These are phyloP conservation scores for Hemistola chrysoprasaria DNA, from an alignment of 2,888 invertebrate species.

Conservation along the genomic window DNA sequence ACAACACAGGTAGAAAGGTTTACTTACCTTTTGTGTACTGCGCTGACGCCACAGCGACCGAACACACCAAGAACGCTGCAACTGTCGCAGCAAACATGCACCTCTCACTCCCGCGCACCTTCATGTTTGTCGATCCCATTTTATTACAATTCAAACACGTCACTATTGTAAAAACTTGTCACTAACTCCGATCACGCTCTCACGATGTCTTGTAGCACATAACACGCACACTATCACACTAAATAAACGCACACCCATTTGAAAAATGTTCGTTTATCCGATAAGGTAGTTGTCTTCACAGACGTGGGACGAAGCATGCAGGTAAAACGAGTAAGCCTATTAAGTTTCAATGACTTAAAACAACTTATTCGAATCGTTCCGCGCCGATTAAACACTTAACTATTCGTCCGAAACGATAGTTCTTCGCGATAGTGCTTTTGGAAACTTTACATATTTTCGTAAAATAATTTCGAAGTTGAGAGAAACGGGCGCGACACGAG, in stretches of 20 bases:
- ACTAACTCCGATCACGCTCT: conserved; percentile 61
- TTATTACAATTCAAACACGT: conserved; percentile 64
- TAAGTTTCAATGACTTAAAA: conserved; percentile 76
- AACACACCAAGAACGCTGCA: conserved; percentile 62
- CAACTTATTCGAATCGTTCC: conserved; percentile 58
- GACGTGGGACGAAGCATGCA: conserved; percentile 77
- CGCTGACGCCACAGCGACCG: conserved; percentile 67
- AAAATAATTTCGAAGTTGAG: conserved; percentile 74
- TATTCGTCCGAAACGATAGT: conserved; percentile 52
- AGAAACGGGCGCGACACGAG: conserved; percentile 53
- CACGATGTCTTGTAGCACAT: conserved; percentile 68
- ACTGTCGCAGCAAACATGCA: conserved; percentile 59
- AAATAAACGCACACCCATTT: conserved; percentile 79
- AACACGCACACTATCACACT: conserved; percentile 77
- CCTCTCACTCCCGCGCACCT: conserved; percentile 63
- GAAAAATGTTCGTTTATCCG: conserved; percentile 80
- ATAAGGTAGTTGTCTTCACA: conserved; percentile 72
- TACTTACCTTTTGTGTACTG: conserved; percentile 76
- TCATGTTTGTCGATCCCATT: conserved; percentile 62
- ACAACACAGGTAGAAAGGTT: conserved; percentile 65
- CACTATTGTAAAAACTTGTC: conserved; percentile 73
- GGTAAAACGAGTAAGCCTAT: conserved; percentile 77
- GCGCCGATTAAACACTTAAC: conserved; percentile 57
- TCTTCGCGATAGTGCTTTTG: conserved; percentile 59
- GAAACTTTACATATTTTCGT: conserved; percentile 79